phyloP scores from a whole-genome alignment of 2,888 invertebrate species.

The Choristoneura rosaceana region DNA sequence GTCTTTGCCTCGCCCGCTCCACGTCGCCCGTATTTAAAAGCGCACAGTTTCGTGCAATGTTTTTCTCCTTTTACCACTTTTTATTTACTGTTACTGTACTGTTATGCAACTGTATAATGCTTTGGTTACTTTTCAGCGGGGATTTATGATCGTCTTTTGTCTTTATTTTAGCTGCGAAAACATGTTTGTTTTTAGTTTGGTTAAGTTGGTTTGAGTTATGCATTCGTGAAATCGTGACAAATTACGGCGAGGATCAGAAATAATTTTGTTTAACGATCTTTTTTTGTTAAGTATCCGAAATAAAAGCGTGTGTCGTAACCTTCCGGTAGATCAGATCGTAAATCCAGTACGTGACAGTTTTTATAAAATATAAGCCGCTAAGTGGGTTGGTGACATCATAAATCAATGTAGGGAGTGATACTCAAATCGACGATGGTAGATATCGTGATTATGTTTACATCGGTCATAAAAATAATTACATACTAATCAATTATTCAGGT shows the following conservation, averaged over 20 bases:
- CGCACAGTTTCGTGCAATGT: constrained; percentile 82
- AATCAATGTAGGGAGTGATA: constrained; percentile 36
- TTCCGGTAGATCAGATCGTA: constrained; percentile 34
- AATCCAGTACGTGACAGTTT: constrained; percentile 40
- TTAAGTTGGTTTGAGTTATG: constrained; percentile 64
- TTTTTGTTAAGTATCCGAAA: constrained; percentile 8
- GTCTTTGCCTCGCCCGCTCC: constrained; percentile 85
- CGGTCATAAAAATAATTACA: constrained; percentile 61
- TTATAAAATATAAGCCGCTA: constrained; percentile 28
- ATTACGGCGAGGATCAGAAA: constrained; percentile 22
- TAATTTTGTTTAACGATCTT: constrained; percentile 18
- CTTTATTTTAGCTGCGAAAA: constrained; percentile 78
- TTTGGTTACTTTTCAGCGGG: constrained; percentile 82
- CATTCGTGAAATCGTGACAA: constrained; percentile 55
- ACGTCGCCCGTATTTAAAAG: constrained; percentile 85
- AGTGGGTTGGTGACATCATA: constrained; percentile 24
- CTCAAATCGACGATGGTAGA: constrained; percentile 34
- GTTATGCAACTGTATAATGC: constrained; percentile 84
- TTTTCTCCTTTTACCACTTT: constrained; percentile 80
- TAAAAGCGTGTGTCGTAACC: constrained; percentile 22
- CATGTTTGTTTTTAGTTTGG: constrained; percentile 73
- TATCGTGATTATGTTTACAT: constrained; percentile 65
- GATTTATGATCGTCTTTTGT: constrained; percentile 81
- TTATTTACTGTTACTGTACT: constrained; percentile 82
- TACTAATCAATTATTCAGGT: constrained; percentile 51